phyloP scores from a whole-genome alignment of 2,888 invertebrate species.

The Drosophila melanosoma region DNA sequence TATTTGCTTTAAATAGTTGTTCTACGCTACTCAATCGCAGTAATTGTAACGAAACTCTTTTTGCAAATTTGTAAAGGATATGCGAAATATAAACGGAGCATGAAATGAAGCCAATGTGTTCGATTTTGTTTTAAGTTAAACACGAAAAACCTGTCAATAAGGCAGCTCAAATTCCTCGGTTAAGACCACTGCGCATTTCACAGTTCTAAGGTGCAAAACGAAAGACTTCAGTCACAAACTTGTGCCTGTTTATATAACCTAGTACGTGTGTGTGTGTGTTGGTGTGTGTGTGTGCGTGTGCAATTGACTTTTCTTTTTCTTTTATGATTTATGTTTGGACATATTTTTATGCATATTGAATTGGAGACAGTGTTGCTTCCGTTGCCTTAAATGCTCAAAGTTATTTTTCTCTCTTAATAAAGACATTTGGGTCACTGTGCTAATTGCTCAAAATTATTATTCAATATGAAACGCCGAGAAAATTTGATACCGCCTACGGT shows the following conservation, averaged over 20 bases:
- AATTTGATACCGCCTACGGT: conserved; percentile 13
- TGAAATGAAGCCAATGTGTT: conserved; percentile 22
- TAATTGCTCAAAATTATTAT: conserved; percentile 76
- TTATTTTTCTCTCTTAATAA: conserved; percentile 39
- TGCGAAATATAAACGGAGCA: conserved; percentile 6
- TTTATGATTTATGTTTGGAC: conserved; percentile 2
- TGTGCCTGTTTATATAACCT: conserved; percentile 22
- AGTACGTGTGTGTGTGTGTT: conserved; percentile 4
- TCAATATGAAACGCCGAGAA: conserved; percentile 58
- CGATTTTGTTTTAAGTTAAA: conserved; percentile 33
- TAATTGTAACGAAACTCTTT: background rate
- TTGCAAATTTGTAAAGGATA: conserved; percentile 22
- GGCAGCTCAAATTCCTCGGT: conserved; percentile 10
- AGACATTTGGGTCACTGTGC: conserved; percentile 70
- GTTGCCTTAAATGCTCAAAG: background rate
- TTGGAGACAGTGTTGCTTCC: conserved; percentile 16
- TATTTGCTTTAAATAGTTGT: background rate
- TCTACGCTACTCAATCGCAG: background rate
- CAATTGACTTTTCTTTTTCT: conserved; percentile 4
- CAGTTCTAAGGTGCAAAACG: conserved; percentile 35
- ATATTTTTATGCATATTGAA: conserved; percentile 6
- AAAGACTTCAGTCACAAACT: conserved; percentile 69
- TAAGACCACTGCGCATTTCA: conserved; percentile 28
- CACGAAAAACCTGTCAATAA: conserved; percentile 55
- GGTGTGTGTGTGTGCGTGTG: background rate